These are phyloP conservation scores for Corythoichthys haematopterus DNA, from an alignment of 2,113 vertebrate genomes.

Conservation along the genomic window DNA sequence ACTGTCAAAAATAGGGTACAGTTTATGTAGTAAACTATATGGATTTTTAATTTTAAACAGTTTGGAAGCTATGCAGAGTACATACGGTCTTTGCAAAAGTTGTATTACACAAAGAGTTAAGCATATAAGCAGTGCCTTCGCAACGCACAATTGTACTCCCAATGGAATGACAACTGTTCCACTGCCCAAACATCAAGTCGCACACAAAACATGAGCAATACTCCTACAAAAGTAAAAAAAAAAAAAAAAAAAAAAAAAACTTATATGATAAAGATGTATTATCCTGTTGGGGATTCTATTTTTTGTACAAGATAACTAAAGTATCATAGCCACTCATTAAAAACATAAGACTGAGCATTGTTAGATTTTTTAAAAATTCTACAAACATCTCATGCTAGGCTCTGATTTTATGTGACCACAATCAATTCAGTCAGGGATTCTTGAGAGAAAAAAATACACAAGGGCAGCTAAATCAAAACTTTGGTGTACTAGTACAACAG, in stretches of 20 bases:
- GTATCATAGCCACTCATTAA: no score
- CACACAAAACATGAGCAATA: background rate
- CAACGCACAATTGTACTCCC: background rate
- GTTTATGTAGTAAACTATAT: no score
- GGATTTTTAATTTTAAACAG: no score
- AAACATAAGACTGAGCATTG: no score
- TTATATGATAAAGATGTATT: background rate
- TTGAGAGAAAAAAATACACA: background rate
- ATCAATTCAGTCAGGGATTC: background rate
- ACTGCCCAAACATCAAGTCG: background rate
- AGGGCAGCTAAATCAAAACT: background rate
- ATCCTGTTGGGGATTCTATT: background rate
- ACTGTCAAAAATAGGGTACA: no score
- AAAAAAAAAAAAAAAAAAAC: background rate
- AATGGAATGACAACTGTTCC: background rate
- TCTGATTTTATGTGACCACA: no score
- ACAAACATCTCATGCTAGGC: no score
- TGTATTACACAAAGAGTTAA: background rate
- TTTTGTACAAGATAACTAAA: background rate
- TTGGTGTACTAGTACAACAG: background rate
- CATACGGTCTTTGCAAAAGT: background rate
- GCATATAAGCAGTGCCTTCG: background rate
- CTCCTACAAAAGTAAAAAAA: background rate
- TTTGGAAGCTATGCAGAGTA: background rate
- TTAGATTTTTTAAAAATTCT: no score